Evolutionary conservation across 2,888 invertebrate genomes (phyloP), one percentile per base, ranked within the genome.

Genomic region (Pandemis heparana): DNA sequence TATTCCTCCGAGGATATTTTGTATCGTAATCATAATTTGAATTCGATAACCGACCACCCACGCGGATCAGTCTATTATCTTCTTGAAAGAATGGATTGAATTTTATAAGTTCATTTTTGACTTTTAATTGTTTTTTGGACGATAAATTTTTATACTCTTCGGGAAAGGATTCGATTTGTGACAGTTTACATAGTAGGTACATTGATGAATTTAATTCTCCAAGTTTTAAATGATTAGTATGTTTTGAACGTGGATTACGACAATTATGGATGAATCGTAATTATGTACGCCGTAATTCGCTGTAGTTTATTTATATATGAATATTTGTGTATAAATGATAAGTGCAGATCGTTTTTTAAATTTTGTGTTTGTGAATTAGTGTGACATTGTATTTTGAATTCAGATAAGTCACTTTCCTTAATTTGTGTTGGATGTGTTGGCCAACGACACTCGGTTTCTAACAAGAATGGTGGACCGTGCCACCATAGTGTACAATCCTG

Each of bases 31-130:
- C n/a, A n/a, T n/a, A n/a, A n/a, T n/a, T n/a, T n/a, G n/a, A n/a
- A n/a, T 18, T 78, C 62, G 59, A 61, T 1, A 78, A 66, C 16
- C 79, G 77, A 12, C 78, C 79, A 7, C 78, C 78, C 32, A 78
- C 77, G 62, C 76, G 39, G 8, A 39, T 67, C 38, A 79, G 70
- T 38, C 77, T 5, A 3, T 46, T 7, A n/a, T 70, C 16, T 9
- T 14, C 16, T 12, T 75, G 56, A 46, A 70, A 1, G 39, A 75
- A 76, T 23, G 75, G 70, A 51, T 65, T 65, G 14, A 76, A 53
- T 14, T 38, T 41, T 10, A 64, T 0, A 7, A 75, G 16, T 38
- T n/a, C 5, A 62, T 68, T 67, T 18, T 73, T 75, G 4, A 7
- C 0, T 38, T 67, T 43, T 41, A 74, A 53, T 5, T 16, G 1